Percentiles rank a stretch among this genome's conserved stretches.
Evolutionary conservation across 2,797 vertebrate genomes (phyloP).

Genomic region (Leptodactylus fallax): DNA sequence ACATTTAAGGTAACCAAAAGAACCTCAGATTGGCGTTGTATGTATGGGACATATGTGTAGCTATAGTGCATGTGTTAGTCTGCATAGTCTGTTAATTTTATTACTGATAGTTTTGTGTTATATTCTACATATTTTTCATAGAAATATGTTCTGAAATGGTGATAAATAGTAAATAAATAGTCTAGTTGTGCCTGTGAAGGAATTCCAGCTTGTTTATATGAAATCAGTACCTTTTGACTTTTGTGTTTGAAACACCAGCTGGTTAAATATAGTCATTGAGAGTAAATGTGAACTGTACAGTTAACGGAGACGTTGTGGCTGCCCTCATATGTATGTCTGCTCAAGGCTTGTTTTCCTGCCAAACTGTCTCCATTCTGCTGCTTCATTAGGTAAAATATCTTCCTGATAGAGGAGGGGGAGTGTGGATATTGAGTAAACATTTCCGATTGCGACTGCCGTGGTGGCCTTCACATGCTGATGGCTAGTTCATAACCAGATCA

Average conservation of each 20-base stretch:
- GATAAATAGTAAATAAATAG: too few species aligned
- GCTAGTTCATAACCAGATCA: neutral
- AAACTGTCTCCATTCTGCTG: constrained; percentile 26
- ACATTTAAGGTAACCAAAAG: too few species aligned
- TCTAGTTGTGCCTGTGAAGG: too few species aligned
- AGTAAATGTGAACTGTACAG: neutral
- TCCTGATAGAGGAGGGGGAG: constrained; percentile 13
- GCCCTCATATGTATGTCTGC: constrained; percentile 24
- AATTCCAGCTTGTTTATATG: neutral
- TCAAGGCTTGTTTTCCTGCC: constrained; percentile 45
- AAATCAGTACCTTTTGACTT: neutral
- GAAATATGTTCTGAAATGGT: too few species aligned
- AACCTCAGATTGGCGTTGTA: too few species aligned
- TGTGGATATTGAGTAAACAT: constrained; percentile 28
- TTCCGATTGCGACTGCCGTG: constrained; percentile 11
- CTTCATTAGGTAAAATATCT: constrained; percentile 38
- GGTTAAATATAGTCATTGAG: neutral
- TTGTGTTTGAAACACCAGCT: neutral
- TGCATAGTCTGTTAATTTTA: too few species aligned
- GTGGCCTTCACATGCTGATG: neutral
- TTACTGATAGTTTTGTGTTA: too few species aligned
- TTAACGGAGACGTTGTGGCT: constrained; percentile 24
- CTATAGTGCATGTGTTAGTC: too few species aligned
- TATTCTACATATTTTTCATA: too few species aligned
- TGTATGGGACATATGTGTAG: too few species aligned